Evolutionary conservation across 2,797 vertebrate species (phyloP).

Genomic region (Trachops cirrhosus): DNA sequence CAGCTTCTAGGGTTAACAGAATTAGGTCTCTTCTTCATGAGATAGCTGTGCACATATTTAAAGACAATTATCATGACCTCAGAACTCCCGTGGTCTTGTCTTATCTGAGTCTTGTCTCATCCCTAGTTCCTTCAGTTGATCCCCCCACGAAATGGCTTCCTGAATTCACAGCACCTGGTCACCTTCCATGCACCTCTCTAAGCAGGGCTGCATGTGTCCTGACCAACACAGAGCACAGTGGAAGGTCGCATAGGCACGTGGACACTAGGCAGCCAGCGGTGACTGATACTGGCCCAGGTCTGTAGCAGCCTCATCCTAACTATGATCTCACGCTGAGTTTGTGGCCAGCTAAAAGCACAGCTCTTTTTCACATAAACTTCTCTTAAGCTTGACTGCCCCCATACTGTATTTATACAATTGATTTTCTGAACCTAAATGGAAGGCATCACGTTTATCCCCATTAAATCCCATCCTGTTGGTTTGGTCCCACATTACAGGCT

Average conservation of each 20-base stretch:
- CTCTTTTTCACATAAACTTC: slow-evolving; percentile 20
- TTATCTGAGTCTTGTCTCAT: neutral
- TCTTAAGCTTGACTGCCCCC: slow-evolving; percentile 19
- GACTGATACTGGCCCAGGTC: neutral
- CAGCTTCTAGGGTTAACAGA: neutral
- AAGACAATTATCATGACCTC: neutral
- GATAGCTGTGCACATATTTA: neutral
- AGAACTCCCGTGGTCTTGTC: neutral
- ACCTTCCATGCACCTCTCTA: neutral
- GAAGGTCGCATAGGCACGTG: neutral
- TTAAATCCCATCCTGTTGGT: slow-evolving; percentile 59
- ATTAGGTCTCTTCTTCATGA: neutral
- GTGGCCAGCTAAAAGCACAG: slow-evolving; percentile 48
- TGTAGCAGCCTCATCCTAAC: neutral
- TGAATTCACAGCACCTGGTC: neutral
- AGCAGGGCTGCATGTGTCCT: neutral
- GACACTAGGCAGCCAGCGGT: fast-evolving
- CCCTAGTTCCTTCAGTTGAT: neutral
- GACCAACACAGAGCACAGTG: neutral
- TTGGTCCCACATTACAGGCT: neutral
- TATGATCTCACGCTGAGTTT: neutral
- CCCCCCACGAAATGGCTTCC: neutral
- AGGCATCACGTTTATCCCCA: slow-evolving; percentile 51
- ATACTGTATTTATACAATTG: slow-evolving; percentile 43
- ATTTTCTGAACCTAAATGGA: slow-evolving; percentile 64